phyloP scores from a whole-genome alignment of 2,113 vertebrate species.

The Microtus ochrogaster region DNA sequence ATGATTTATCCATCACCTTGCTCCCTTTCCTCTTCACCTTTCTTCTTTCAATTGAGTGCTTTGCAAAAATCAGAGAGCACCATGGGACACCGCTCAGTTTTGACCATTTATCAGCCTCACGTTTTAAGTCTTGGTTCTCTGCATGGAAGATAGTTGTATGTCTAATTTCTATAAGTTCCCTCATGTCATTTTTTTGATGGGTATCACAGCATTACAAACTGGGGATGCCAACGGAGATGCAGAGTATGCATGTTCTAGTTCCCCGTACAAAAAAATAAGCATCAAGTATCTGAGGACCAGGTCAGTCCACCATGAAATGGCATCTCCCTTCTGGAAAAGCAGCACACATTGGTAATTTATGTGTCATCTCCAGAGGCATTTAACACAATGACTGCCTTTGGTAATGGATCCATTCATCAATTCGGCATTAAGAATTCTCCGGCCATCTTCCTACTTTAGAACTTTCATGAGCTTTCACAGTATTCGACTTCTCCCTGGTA shows the following conservation, averaged over 20 bases:
- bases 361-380: constrained; percentile 59
- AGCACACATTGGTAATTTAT: constrained; percentile 42
- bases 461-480: constrained; percentile 49
- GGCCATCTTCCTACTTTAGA: constrained; percentile 65
- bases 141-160: background rate
- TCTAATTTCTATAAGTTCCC: background rate
- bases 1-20: background rate
- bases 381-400: constrained; percentile 51
- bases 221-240: background rate
- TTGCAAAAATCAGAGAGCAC: background rate
- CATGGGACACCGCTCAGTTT: background rate
- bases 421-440: constrained; percentile 60
- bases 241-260: background rate
- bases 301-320: background rate
- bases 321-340: constrained; percentile 32
- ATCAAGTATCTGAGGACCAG: background rate
- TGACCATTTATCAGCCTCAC: background rate
- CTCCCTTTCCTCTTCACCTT: background rate
- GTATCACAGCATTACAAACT: background rate
- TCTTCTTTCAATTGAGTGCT: background rate
- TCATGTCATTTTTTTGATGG: background rate
- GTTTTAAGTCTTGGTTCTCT: constrained; percentile 48
- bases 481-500: background rate
- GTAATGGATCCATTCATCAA: constrained; percentile 71
- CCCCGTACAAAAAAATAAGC: background rate